These are phyloP conservation scores for Neodontobutis hainanensis DNA, from an alignment of 2,113 vertebrate genomes.

Conservation along the genomic window DNA sequence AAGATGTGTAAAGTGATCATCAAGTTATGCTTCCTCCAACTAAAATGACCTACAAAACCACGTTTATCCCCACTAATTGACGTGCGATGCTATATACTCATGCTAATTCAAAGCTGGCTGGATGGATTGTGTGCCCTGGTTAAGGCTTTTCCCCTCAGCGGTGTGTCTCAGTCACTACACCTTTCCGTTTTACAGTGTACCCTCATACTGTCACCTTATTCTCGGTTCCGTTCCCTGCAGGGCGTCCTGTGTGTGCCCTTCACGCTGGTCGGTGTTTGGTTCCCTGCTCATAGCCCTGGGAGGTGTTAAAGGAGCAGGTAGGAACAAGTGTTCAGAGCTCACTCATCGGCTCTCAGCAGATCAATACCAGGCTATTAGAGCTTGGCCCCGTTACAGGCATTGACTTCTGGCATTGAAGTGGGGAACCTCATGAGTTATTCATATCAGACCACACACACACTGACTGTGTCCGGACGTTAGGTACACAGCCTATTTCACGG, in stretches of 20 bases:
- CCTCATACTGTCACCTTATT: conserved; percentile 31
- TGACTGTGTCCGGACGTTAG: conserved; percentile 37
- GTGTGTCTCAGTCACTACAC: background rate
- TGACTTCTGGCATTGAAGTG: conserved; percentile 52
- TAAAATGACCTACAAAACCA: no score
- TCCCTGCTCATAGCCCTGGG: conserved; percentile 56
- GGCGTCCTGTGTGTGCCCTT: conserved; percentile 56
- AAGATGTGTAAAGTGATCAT: no score
- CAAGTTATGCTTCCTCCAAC: no score
- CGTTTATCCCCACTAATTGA: no score
- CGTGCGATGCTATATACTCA: no score
- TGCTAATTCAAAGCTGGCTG: no score
- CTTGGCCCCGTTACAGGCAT: conserved; percentile 71
- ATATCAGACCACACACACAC: conserved; percentile 45
- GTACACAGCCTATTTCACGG: conserved; percentile 49
- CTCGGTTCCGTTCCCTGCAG: conserved; percentile 23
- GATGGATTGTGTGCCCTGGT: no score
- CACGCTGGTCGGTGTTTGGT: conserved; percentile 60
- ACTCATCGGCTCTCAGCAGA: conserved; percentile 65
- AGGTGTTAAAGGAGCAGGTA: conserved; percentile 69
- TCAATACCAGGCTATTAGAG: conserved; percentile 76
- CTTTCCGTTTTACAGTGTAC: conserved; percentile 23
- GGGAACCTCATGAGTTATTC: conserved; percentile 69
- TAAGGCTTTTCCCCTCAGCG: background rate
- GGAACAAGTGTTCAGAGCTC: conserved; percentile 72